Conservation (phyloP, 2,113 vertebrate species). For the Dendrocopos noguchii region DNA sequence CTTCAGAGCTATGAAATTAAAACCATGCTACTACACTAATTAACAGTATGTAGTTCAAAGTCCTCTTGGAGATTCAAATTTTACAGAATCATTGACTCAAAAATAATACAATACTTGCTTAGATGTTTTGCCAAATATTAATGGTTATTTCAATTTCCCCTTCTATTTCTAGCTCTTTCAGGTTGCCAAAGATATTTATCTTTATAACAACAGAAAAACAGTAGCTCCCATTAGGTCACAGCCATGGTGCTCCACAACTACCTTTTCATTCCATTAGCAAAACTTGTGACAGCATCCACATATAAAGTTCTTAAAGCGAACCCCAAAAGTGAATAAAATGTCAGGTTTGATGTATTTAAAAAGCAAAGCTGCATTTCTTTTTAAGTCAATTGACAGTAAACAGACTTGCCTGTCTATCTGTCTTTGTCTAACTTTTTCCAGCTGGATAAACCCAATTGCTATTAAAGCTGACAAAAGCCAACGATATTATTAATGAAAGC, state of each 20-base stretch:
- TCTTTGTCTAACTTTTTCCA: slow-evolving; percentile 76
- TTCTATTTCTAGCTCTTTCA: neutral
- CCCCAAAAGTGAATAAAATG: slow-evolving; percentile 36
- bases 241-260: neutral
- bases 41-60: neutral
- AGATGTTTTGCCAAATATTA: neutral
- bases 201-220: neutral
- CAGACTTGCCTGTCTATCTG: slow-evolving; percentile 53
- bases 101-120: neutral
- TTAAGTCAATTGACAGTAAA: slow-evolving; percentile 69
- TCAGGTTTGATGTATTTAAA: slow-evolving; percentile 60
- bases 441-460: slow-evolving; percentile 67
- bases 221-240: neutral
- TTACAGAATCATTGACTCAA: neutral
- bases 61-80: neutral
- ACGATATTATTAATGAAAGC: slow-evolving; percentile 74
- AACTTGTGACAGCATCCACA: slow-evolving; percentile 28
- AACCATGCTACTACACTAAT: neutral
- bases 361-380: slow-evolving; percentile 57
- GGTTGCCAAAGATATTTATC: neutral
- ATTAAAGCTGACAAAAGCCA: slow-evolving; percentile 70
- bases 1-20: neutral
- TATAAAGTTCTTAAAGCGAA: slow-evolving; percentile 49
- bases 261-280: slow-evolving; percentile 11
- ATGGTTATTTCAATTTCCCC: neutral